Evolutionary conservation across 2,797 vertebrate species (phyloP), one percentile per base, ranked within the genome.

Genomic region (Rhabdophis nuchalis): DNA sequence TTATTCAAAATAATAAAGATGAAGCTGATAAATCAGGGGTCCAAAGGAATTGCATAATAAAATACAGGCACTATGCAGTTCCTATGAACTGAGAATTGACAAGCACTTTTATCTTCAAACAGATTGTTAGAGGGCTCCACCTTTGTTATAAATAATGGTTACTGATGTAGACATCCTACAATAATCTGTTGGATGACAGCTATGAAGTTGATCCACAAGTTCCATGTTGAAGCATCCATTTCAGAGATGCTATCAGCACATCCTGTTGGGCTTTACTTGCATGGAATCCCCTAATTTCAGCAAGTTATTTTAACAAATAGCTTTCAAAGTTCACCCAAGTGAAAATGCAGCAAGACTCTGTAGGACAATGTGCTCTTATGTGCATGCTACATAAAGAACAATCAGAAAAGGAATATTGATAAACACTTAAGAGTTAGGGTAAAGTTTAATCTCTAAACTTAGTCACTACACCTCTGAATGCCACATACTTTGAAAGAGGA

Each of bases 81-180:
- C 25, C 4, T 0, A 87, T 93, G 88, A 72, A 46, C 36, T 96
- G 61, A 93, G 87, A 82, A 46, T 41, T 96, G 96, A 96, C 94
- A 95, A 91, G 56, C 88, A 23, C 2, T 27, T 95, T 95, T 94
- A 95, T 88, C 91, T 92, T 90, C 32, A 0, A 93, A 93, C 88
- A 93, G 92, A 64, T 93, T 92, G 85, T 87, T 86, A 92, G 92
- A 93, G 93, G 90, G 6, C 14, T 60, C 46, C 0, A 0, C 88
- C 92, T 95, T 91, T 96, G 94, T 94, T 93, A 96, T 90, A 18
- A 92, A 91, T 96, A 96, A 97, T 96, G 95, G 96, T 5, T 96
- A 97, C 97, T 16, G 96, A 97, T 96, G 94, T 12, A 32, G 89
- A 46, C 89, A 92, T 95, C 91, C 91, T 90, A 68, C 87, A 9